Conservation (phyloP, 2,797 vertebrate species). For the Petrocephalus sullivani region DNA sequence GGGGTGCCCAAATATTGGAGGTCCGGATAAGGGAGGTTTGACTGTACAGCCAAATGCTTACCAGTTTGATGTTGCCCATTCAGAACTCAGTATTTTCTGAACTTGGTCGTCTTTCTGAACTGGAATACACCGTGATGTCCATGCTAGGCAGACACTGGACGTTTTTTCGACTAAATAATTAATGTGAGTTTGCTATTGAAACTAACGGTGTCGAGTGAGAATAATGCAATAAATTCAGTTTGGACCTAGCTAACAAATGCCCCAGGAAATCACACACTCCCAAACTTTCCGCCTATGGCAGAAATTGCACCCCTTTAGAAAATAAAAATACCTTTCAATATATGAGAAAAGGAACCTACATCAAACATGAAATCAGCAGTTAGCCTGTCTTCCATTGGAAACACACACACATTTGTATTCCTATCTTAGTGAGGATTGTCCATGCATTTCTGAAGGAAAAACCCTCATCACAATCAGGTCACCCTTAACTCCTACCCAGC, state of each 20-base stretch:
- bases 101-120: not conserved
- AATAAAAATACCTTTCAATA: not conserved
- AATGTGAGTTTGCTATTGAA: not conserved
- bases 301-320: not conserved
- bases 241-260: not conserved
- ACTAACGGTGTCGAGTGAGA: not conserved
- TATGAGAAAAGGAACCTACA: not conserved
- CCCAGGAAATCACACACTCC: not conserved
- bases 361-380: not conserved
- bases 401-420: not conserved
- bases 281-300: not conserved
- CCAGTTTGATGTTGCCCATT: not conserved
- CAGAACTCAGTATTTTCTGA: not conserved
- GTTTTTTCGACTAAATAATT: not conserved
- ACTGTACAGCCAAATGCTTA: not conserved
- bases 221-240: not conserved
- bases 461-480: too few species aligned
- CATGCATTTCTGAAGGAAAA: too few species aligned
- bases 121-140: not conserved
- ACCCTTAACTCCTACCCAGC: too few species aligned
- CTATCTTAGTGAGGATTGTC: too few species aligned
- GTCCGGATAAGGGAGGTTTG: too few species aligned
- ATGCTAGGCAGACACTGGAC: not conserved
- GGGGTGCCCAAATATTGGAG: too few species aligned
- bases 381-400: not conserved